Conservation (phyloP, 2,797 vertebrate genomes). For the Anabas testudineus region DNA sequence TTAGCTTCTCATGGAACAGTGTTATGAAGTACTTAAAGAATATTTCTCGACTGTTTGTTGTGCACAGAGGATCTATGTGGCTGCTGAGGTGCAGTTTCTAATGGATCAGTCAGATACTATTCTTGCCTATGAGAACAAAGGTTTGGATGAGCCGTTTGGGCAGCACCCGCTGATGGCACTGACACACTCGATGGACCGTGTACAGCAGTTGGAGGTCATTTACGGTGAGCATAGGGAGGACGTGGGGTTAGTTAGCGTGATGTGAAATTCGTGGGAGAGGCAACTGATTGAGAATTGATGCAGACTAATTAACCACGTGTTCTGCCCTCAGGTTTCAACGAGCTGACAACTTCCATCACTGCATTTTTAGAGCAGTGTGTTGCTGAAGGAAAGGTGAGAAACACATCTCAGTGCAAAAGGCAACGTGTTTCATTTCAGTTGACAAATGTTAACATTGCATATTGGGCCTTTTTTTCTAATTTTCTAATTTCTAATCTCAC, state of each 20-base stretch:
- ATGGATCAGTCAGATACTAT: constrained; percentile 94
- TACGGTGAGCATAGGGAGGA: constrained; percentile 85
- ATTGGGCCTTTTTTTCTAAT: not conserved
- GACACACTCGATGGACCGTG: constrained; percentile 88
- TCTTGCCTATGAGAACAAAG: constrained; percentile 93
- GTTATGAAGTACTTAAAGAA: constrained; percentile 12
- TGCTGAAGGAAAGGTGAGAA: constrained; percentile 92
- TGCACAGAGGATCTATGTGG: constrained; percentile 87
- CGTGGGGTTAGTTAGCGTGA: constrained; percentile 12
- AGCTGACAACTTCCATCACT: constrained; percentile 89
- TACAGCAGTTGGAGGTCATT: constrained; percentile 96
- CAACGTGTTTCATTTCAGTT: not conserved
- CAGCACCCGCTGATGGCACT: constrained; percentile 91
- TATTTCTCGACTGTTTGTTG: constrained; percentile 1
- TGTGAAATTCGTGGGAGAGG: constrained; percentile 18
- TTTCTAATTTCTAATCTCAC: constrained; percentile 4
- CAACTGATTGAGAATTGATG: constrained; percentile 16
- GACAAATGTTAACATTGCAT: not conserved
- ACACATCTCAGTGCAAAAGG: not conserved
- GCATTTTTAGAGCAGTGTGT: constrained; percentile 90
- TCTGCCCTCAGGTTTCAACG: constrained; percentile 88
- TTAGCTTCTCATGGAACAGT: constrained; percentile 7
- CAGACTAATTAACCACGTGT: constrained; percentile 20
- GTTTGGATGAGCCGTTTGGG: constrained; percentile 86
- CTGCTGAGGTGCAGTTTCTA: constrained; percentile 90